Evolutionary conservation across 2,888 invertebrate genomes (phyloP).

Genomic region (Mycalesis mineus): DNA sequence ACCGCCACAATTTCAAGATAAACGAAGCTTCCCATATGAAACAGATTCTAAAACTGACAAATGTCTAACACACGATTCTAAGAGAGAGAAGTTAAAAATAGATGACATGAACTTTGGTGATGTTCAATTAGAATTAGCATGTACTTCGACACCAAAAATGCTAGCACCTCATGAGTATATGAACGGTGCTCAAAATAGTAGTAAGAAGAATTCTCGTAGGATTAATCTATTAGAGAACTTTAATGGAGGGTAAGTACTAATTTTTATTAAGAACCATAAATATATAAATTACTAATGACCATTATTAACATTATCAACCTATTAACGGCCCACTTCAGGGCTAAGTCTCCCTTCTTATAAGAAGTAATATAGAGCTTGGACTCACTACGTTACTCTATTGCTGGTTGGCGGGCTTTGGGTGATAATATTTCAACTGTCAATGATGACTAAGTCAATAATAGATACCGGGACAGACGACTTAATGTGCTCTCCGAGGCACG

Average conservation of each 20-base stretch:
- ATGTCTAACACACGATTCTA: slow-evolving; percentile 63
- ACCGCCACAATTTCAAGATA: slow-evolving; percentile 71
- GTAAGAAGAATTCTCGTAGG: slow-evolving; percentile 49
- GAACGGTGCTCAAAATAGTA: slow-evolving; percentile 45
- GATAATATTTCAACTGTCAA: no score
- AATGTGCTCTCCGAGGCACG: no score
- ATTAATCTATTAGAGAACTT: slow-evolving; percentile 64
- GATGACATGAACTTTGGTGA: slow-evolving; percentile 59
- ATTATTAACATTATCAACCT: no score
- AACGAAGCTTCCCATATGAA: slow-evolving; percentile 55
- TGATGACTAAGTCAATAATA: no score
- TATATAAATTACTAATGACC: no score
- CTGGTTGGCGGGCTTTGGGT: no score
- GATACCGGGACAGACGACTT: no score
- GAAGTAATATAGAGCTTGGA: no score
- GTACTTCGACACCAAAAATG: slow-evolving; percentile 74
- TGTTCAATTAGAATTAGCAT: slow-evolving; percentile 64
- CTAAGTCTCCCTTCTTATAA: no score
- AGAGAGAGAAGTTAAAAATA: slow-evolving; percentile 72
- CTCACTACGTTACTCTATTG: no score
- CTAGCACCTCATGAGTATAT: slow-evolving; percentile 64
- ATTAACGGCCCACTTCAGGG: no score
- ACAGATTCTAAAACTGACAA: slow-evolving; percentile 54
- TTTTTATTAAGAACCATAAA: background rate
- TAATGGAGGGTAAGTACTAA: slow-evolving; percentile 60